phyloP scores from a whole-genome alignment of 2,113 vertebrate genomes.

The Fregetta grallaria region DNA sequence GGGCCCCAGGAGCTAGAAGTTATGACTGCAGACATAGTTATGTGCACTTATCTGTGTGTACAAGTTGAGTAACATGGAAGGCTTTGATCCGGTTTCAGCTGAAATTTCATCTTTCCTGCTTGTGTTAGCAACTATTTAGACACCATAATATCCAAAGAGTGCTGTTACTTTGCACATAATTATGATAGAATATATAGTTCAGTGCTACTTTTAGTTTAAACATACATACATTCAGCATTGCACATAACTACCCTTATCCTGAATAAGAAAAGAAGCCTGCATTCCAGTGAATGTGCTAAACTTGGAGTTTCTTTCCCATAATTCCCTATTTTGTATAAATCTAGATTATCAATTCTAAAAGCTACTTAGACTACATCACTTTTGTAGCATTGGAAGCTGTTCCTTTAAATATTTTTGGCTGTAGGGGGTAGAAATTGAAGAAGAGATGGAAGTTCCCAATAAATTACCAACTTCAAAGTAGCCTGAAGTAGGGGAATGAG shows the following conservation, averaged over 20 bases:
- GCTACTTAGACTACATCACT: not conserved
- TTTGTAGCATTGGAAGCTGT: not conserved
- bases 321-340: not conserved
- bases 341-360: not conserved
- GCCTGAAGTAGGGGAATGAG: not conserved
- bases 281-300: not conserved
- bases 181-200: not conserved
- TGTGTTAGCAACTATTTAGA: not conserved
- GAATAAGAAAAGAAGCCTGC: not conserved
- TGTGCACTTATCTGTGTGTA: not conserved
- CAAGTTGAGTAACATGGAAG: not conserved
- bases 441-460: not conserved
- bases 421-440: not conserved
- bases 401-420: not conserved
- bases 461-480: not conserved
- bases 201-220: not conserved
- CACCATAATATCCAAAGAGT: not conserved
- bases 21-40: not conserved
- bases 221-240: not conserved
- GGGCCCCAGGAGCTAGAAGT: constrained; percentile 1
- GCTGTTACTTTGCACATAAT: not conserved
- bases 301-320: not conserved
- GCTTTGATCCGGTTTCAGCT: constrained; percentile 1
- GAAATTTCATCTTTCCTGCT: not conserved
- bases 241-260: not conserved